Percentiles rank a stretch among this genome's conserved stretches.
Evolutionary conservation across 2,797 vertebrate species (phyloP).

Genomic region (Podarcis lilfordi): DNA sequence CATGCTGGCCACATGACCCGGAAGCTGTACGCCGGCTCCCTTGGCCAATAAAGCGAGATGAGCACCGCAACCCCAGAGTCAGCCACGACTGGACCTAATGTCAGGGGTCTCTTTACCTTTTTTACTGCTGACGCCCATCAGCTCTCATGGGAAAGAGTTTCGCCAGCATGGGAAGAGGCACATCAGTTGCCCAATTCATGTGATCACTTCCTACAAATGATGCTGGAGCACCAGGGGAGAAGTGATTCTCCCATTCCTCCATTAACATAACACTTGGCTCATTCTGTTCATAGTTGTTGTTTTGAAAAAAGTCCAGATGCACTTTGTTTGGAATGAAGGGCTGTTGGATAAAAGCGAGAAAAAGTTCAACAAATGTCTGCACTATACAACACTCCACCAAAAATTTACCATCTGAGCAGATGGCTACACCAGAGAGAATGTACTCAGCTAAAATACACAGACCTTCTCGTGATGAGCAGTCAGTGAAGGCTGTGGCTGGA

Average conservation of each 20-base stretch:
- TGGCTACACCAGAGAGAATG: background rate
- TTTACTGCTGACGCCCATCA: too few relatives aligned
- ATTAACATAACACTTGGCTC: background rate
- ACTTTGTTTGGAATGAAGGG: background rate
- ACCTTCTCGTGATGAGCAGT: background rate
- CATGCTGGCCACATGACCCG: too few relatives aligned
- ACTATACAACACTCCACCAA: background rate
- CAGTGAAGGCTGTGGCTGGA: background rate
- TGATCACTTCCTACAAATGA: background rate
- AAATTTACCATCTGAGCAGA: background rate
- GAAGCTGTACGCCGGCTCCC: too few relatives aligned
- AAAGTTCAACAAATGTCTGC: background rate
- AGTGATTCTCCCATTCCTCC: background rate
- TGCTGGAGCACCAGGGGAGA: background rate
- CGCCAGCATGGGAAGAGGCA: too few relatives aligned
- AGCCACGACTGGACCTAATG: too few relatives aligned
- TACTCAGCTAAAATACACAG: background rate
- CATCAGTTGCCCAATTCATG: background rate
- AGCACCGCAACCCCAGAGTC: too few relatives aligned
- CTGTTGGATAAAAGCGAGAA: background rate
- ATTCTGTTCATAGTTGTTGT: background rate
- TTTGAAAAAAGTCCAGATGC: background rate
- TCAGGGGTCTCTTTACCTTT: too few relatives aligned
- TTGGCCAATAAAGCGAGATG: too few relatives aligned
- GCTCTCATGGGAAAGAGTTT: background rate